These are phyloP conservation scores for Phortica magna DNA, from an alignment of 2,888 invertebrate genomes.

Conservation along the genomic window DNA sequence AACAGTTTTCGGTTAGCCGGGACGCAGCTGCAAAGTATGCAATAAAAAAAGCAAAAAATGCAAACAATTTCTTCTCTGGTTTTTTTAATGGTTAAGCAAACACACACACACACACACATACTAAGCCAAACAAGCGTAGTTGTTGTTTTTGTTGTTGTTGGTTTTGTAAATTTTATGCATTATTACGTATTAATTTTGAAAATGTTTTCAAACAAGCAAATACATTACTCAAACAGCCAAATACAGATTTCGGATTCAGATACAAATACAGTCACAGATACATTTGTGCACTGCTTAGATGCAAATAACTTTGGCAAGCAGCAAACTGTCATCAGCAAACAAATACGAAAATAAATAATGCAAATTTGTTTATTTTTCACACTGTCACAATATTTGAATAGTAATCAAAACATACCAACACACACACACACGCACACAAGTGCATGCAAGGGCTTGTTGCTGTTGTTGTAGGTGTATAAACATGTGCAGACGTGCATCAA, in stretches of 20 bases:
- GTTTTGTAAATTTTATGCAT: no score
- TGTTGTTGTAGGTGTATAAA: constrained; percentile 33
- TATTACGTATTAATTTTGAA: no score
- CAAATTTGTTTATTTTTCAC: constrained; percentile 59
- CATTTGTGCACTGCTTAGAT: neutral
- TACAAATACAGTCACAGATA: neutral
- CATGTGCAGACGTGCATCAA: constrained; percentile 49
- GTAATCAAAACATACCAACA: constrained; percentile 49
- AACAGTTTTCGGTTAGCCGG: constrained; percentile 3
- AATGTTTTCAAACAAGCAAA: neutral
- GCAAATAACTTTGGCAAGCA: neutral
- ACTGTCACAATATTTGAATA: constrained; percentile 61
- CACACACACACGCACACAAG: no score
- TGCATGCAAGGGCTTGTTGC: no score
- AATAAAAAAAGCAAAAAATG: neutral
- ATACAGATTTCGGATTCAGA: neutral
- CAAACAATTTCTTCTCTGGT: no score
- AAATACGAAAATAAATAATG: constrained; percentile 53
- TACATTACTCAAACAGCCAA: neutral
- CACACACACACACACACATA: no score
- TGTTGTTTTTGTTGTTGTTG: constrained; percentile 27
- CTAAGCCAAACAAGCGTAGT: no score
- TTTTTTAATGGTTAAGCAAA: no score
- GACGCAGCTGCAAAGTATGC: constrained; percentile 1
- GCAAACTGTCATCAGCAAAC: constrained; percentile 37